These are phyloP conservation scores for Neuroterus valhalla DNA, from an alignment of 1,140 invertebrate species.

Conservation along the genomic window DNA sequence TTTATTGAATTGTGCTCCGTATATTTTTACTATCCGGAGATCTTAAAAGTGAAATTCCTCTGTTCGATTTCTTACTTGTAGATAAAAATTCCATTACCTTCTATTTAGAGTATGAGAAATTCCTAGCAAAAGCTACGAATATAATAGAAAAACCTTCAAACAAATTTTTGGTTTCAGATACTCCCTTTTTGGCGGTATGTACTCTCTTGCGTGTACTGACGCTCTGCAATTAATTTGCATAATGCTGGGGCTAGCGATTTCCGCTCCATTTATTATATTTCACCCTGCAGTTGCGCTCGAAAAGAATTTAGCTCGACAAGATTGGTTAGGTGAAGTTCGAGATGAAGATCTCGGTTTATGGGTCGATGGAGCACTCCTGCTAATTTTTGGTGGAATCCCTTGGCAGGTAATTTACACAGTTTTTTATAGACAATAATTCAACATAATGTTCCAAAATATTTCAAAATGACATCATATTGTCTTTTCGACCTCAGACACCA, in stretches of 20 bases:
- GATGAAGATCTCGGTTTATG: constrained; percentile 78
- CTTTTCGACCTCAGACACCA: no score
- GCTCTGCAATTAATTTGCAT: constrained; percentile 88
- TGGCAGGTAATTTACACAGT: constrained; percentile 81
- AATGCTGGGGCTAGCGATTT: constrained; percentile 82
- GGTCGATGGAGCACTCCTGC: constrained; percentile 82
- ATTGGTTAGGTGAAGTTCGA: constrained; percentile 82
- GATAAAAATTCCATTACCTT: no score
- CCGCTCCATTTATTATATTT: constrained; percentile 77
- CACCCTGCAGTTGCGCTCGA: constrained; percentile 77
- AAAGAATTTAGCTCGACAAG: constrained; percentile 71
- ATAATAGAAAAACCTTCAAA: no score
- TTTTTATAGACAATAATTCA: no score
- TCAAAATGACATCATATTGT: no score
- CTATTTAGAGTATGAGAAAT: no score
- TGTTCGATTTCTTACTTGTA: no score
- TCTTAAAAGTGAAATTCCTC: no score
- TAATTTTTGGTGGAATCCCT: constrained; percentile 89
- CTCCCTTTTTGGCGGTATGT: constrained; percentile 86
- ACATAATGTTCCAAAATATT: no score
- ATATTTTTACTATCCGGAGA: no score
- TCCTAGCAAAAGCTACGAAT: no score
- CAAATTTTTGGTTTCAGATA: constrained; percentile 72
- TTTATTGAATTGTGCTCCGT: no score
- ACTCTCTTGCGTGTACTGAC: constrained; percentile 88